These are phyloP conservation scores for Hirtodrosophila alboralis DNA, from an alignment of 2,888 invertebrate species.

Conservation along the genomic window DNA sequence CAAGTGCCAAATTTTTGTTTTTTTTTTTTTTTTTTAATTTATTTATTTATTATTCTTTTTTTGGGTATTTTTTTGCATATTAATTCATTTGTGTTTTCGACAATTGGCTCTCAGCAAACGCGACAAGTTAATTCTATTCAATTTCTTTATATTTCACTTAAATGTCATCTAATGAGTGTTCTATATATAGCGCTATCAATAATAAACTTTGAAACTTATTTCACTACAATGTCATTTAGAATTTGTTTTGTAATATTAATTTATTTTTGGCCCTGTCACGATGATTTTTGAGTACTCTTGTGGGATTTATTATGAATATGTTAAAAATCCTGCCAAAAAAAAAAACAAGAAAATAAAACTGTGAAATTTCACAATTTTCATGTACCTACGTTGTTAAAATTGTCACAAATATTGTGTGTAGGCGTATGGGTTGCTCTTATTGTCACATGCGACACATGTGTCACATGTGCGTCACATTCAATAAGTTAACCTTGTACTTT, in stretches of 20 bases:
- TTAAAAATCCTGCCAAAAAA: slow-evolving; percentile 40
- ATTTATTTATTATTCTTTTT: too few relatives aligned
- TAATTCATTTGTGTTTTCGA: slow-evolving; percentile 23
- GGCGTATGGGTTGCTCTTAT: slow-evolving; percentile 1
- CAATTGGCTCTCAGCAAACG: slow-evolving; percentile 7
- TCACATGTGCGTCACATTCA: slow-evolving; percentile 38
- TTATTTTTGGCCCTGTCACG: slow-evolving; percentile 31
- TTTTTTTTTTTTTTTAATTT: too few relatives aligned
- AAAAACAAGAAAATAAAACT: slow-evolving; percentile 37
- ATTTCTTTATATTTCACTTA: slow-evolving; percentile 44
- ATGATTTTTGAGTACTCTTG: slow-evolving; percentile 6
- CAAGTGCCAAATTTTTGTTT: too few relatives aligned
- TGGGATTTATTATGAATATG: slow-evolving; percentile 56
- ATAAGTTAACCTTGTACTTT: slow-evolving; percentile 25
- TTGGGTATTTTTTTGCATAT: slow-evolving; percentile 31
- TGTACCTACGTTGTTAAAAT: slow-evolving; percentile 4
- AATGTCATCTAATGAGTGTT: slow-evolving; percentile 55
- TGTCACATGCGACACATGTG: slow-evolving; percentile 45
- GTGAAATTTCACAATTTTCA: slow-evolving; percentile 49
- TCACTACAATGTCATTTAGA: slow-evolving; percentile 8
- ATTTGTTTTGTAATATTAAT: slow-evolving; percentile 13
- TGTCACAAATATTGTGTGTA: slow-evolving; percentile 3
- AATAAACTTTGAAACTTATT: slow-evolving; percentile 34
- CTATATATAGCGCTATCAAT: slow-evolving; percentile 57
- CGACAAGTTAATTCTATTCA: slow-evolving; percentile 5